Evolutionary conservation across 2,113 vertebrate species (phyloP).

Genomic region (Malurus melanocephalus): DNA sequence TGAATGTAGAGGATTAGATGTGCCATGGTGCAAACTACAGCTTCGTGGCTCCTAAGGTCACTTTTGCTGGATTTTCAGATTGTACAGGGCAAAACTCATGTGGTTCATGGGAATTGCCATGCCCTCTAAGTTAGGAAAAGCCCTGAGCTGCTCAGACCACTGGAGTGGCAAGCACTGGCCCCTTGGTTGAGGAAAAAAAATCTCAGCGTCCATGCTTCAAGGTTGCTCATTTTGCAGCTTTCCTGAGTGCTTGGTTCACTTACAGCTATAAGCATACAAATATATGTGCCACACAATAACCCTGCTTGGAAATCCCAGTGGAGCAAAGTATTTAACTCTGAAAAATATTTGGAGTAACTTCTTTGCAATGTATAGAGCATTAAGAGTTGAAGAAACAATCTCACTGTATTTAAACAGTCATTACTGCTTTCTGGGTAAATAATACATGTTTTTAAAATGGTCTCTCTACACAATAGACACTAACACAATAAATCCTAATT

Average conservation of each 20-base stretch:
- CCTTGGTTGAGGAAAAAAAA: not conserved
- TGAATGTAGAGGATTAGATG: not conserved
- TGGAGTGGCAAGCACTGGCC: not conserved
- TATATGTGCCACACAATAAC: not conserved
- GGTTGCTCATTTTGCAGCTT: slow-evolving; percentile 17
- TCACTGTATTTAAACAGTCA: slow-evolving; percentile 57
- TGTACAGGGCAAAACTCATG: not conserved
- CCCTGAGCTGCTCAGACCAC: not conserved
- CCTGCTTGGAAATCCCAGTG: not conserved
- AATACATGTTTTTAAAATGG: slow-evolving; percentile 55
- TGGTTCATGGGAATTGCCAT: not conserved
- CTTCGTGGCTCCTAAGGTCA: not conserved
- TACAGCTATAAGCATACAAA: not conserved
- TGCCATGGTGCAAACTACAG: not conserved
- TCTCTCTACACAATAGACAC: slow-evolving; percentile 44
- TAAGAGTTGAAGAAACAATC: slow-evolving; percentile 22
- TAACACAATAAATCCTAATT: slow-evolving; percentile 67
- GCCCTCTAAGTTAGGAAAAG: not conserved
- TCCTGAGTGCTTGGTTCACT: not conserved
- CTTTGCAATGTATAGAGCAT: slow-evolving; percentile 11
- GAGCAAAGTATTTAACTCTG: slow-evolving; percentile 2
- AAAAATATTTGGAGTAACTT: slow-evolving; percentile 6
- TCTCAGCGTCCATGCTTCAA: not conserved
- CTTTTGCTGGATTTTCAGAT: not conserved
- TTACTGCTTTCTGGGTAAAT: slow-evolving; percentile 66